Conservation (phyloP, 2,888 invertebrate genomes). For the Escarpia spicata region DNA sequence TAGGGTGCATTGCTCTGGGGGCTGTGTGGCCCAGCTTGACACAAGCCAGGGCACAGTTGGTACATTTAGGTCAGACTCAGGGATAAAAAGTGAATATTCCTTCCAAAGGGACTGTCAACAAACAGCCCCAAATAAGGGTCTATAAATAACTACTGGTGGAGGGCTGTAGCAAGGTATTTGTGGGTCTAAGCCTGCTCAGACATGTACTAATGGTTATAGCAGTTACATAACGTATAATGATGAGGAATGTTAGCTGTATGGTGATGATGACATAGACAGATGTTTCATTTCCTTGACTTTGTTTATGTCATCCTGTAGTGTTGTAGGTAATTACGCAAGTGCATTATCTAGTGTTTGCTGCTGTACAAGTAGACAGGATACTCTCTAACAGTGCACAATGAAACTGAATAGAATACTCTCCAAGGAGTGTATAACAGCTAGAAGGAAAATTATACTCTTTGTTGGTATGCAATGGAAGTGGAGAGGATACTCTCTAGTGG, state of each 20-base stretch:
- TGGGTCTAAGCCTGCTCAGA: not conserved
- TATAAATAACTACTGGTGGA: slow-evolving; percentile 3
- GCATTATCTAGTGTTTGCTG: not conserved
- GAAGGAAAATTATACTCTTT: no score
- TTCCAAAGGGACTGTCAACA: not conserved
- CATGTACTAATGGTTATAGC: not conserved
- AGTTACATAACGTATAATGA: not conserved
- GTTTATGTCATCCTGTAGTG: not conserved
- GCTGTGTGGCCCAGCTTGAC: not conserved
- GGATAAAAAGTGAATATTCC: not conserved
- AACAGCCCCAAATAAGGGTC: not conserved
- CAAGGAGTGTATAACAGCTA: no score
- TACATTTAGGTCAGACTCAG: not conserved
- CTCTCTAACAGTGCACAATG: not conserved
- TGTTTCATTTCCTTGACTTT: not conserved
- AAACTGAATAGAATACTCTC: no score
- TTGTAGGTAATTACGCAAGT: not conserved
- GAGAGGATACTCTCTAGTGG: no score
- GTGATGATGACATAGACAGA: not conserved
- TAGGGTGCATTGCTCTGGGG: not conserved
- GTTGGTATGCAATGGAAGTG: no score
- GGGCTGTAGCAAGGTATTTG: not conserved
- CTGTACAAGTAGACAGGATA: not conserved
- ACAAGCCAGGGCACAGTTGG: not conserved
- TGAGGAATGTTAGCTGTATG: not conserved